Percentiles rank a stretch among this genome's conserved stretches.
Conservation (phyloP, 2,888 invertebrate genomes). For the Agrilus cyanescens region DNA sequence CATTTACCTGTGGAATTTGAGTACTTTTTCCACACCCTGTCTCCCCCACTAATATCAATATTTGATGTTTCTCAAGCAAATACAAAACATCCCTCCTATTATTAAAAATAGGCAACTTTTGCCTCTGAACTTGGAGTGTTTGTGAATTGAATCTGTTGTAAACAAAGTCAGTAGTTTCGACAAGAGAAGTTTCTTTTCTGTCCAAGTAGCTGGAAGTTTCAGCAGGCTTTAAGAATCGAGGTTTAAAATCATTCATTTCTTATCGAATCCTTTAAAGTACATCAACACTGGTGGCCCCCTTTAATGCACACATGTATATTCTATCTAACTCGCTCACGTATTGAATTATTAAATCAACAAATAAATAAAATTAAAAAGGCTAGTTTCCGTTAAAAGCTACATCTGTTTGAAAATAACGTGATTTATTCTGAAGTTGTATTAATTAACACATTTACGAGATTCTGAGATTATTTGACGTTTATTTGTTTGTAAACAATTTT, state of each 20-base stretch:
- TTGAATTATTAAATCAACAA: too few species aligned
- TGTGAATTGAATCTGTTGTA: conserved; percentile 79
- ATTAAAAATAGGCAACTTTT: conserved; percentile 77
- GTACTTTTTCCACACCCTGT: conserved; percentile 96
- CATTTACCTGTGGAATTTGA: conserved; percentile 76
- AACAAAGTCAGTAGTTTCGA: conserved; percentile 45
- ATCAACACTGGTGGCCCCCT: too few species aligned
- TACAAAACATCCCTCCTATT: conserved; percentile 81
- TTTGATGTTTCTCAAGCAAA: conserved; percentile 80
- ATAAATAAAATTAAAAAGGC: too few species aligned
- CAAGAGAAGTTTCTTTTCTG: conserved; percentile 25
- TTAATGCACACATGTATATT: too few species aligned
- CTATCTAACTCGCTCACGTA: too few species aligned
- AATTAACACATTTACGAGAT: too few species aligned
- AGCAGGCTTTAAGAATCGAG: conserved; percentile 32
- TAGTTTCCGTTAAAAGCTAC: too few species aligned
- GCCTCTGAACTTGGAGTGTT: conserved; percentile 72
- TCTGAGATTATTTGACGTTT: too few species aligned
- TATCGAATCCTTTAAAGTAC: conserved; percentile 11
- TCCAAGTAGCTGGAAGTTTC: conserved; percentile 33
- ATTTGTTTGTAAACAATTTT: too few species aligned
- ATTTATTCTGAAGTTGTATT: too few species aligned
- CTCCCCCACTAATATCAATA: conserved; percentile 81
- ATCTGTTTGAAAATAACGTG: too few species aligned
- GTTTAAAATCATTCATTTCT: conserved; percentile 33